These are phyloP conservation scores for Choloepus didactylus DNA, from an alignment of 2,797 vertebrate genomes.

Conservation along the genomic window DNA sequence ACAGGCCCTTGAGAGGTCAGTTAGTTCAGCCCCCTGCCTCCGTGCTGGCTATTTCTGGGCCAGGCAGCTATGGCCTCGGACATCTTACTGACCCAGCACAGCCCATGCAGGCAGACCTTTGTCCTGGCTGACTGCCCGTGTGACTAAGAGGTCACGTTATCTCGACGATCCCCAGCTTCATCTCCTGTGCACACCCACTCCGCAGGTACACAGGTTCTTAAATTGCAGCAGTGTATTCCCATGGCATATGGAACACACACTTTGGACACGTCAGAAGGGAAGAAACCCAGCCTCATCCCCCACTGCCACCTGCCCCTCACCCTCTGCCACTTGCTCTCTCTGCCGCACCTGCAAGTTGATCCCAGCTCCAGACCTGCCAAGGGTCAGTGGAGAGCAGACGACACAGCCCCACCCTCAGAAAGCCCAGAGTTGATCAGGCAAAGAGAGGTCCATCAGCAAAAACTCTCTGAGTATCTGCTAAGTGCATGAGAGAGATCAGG, in stretches of 20 bases:
- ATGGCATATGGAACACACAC: not conserved
- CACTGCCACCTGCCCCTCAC: not conserved
- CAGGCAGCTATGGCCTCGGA: not conserved
- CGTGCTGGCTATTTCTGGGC: not conserved
- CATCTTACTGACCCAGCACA: accelerated
- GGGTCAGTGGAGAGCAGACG: not conserved
- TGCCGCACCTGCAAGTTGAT: not conserved
- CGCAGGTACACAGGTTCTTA: not conserved
- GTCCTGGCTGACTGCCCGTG: not conserved
- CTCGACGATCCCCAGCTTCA: not conserved
- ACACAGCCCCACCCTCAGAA: not conserved
- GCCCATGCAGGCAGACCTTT: not conserved
- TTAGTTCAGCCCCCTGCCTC: not conserved
- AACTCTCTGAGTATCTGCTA: not conserved
- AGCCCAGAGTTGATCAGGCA: not conserved
- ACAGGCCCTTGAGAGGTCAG: not conserved
- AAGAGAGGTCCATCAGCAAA: not conserved
- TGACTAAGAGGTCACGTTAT: not conserved
- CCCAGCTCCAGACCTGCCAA: not conserved
- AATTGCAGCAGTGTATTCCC: not conserved
- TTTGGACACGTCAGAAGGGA: not conserved
- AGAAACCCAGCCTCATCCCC: not conserved
- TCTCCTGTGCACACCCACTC: not conserved
- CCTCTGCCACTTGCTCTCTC: not conserved
- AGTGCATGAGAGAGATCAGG: not conserved